phyloP scores from a whole-genome alignment of 1,140 invertebrate genomes.

The Hypsibius dujardini region DNA sequence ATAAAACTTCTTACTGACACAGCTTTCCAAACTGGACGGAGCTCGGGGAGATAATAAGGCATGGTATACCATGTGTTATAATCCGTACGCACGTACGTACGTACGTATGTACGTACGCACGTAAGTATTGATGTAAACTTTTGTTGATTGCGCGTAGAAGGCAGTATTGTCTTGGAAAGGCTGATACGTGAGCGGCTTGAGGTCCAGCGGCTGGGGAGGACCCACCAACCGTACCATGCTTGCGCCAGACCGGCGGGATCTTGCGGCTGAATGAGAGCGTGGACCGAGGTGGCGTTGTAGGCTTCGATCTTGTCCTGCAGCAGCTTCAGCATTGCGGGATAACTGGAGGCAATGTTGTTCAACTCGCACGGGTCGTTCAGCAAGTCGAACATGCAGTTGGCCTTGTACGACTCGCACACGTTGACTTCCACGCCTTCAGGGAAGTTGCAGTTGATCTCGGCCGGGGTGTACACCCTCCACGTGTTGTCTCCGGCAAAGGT shows the following conservation, averaged over 20 bases:
- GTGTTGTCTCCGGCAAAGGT: not conserved
- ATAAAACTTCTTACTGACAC: too few species aligned
- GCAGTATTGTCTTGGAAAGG: too few species aligned
- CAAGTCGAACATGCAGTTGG: conserved; percentile 31
- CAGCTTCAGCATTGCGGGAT: conserved; percentile 23
- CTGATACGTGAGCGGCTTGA: not conserved
- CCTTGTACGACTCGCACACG: conserved; percentile 24
- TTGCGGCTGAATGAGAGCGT: not conserved
- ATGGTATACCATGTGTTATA: too few species aligned
- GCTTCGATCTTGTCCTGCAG: conserved; percentile 12
- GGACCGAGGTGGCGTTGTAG: not conserved
- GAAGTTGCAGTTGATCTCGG: not conserved
- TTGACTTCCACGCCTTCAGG: conserved; percentile 18
- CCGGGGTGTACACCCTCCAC: not conserved
- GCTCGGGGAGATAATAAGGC: too few species aligned
- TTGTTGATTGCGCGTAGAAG: too few species aligned
- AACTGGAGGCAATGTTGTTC: conserved; percentile 26
- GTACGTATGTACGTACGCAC: too few species aligned
- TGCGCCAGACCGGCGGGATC: not conserved
- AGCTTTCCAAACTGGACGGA: too few species aligned
- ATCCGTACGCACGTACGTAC: too few species aligned
- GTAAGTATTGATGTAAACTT: too few species aligned
- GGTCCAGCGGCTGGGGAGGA: not conserved
- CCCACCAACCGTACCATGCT: not conserved
- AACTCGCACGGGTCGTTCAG: conserved; percentile 32